Evolutionary conservation across 2,888 invertebrate species (phyloP), one percentile per base, ranked within the genome.

Genomic region (Trissoscelio sp.): DNA sequence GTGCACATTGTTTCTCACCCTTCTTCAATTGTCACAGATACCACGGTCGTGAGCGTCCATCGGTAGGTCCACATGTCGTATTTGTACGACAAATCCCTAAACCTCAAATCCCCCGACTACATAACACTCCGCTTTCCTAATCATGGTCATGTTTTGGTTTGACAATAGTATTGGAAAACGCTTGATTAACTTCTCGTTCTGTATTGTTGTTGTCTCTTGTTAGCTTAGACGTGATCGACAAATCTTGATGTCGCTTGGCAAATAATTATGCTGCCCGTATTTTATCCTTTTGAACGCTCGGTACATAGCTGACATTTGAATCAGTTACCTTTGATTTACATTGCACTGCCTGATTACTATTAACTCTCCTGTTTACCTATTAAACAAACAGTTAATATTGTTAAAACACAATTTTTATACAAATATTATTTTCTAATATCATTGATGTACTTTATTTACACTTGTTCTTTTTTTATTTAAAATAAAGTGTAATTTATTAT

Each of bases 21-120:
- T 66, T 81, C 80, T 75, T 74, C 74, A 70, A 77, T 72, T 75
- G 81, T 81, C 70, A 66, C 81, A 60, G 75, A 81, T 72, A 72
- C 53, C 44, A 58, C 57, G 75, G 24, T 72, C 58, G 72, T 81
- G 72, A 72, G 37, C 64, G 72, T 66, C 72, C 81, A 81, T 72
- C 75, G 75, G 75, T 72, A 72, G 75, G 72, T 77, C 75, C 67
- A 81, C 81, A 81, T 81, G 81, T 81, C 75, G 81, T 81, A 81
- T 81, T 81, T 81, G 81, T 81, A 70, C 75, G 75, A 81, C 81
- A 81, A 81, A 75, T 81, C 81, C 66, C 81, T 70, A 77, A 81
- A 81, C 81, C 75, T 75, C 75, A 75, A 81, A 81, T 75, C 81
- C 70, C 75, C 58, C 75, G 70, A 81, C 75, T 72, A 81, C 81